A percentile compares a stretch with the other conserved stretches of the same genome.
These are phyloP conservation scores for Merluccius polli DNA, from an alignment of 2,797 vertebrate species.

Conservation along the genomic window DNA sequence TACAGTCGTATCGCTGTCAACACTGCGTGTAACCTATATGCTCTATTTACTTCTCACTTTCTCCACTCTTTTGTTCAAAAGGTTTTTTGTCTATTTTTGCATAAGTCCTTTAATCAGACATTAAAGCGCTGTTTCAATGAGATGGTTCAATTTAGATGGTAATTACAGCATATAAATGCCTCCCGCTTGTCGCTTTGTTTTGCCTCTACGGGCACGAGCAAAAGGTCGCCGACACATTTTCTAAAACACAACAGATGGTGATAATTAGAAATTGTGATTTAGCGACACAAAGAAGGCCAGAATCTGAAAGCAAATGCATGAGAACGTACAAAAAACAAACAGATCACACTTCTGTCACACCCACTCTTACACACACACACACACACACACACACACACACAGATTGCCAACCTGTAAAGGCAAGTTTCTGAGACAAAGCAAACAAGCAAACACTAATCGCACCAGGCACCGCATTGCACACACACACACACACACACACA, in stretches of 20 bases:
- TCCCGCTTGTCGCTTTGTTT: not conserved
- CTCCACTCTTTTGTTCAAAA: not conserved
- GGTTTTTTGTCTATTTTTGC: too few relatives aligned
- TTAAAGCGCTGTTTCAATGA: not conserved
- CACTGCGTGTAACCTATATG: too few relatives aligned
- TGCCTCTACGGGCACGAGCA: not conserved
- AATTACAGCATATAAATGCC: not conserved
- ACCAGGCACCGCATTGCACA: not conserved
- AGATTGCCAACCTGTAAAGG: too few relatives aligned
- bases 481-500: slow-evolving; percentile 2
- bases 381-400: not conserved
- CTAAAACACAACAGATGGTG: not conserved
- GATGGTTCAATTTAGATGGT: not conserved
- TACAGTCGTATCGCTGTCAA: too few relatives aligned
- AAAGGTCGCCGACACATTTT: not conserved
- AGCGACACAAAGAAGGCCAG: too few relatives aligned
- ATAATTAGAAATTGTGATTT: not conserved
- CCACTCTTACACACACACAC: too few relatives aligned
- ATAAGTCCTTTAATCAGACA: not conserved
- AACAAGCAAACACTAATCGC: too few relatives aligned
- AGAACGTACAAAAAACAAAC: too few relatives aligned
- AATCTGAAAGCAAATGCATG: not conserved
- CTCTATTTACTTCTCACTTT: not conserved
- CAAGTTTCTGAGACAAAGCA: too few relatives aligned
- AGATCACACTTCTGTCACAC: too few relatives aligned